Evolutionary conservation across 2,113 vertebrate species (phyloP).

Genomic region (Hyla sarda): DNA sequence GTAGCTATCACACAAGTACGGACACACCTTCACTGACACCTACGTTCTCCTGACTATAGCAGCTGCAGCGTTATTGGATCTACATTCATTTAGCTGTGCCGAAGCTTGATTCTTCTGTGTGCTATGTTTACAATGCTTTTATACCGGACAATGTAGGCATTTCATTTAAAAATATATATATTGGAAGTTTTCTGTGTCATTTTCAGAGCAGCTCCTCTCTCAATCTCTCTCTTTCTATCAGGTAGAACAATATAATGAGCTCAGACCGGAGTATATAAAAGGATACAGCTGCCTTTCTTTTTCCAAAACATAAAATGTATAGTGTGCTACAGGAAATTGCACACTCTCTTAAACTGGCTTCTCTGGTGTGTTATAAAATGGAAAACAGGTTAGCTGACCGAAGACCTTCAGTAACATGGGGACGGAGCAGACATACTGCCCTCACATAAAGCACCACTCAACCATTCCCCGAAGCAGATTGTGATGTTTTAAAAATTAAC

Average conservation of each 20-base stretch:
- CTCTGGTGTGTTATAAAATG: conserved; percentile 44
- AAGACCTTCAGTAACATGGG: conserved; percentile 4
- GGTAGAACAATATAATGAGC: conserved; percentile 23
- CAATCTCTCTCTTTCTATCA: not conserved
- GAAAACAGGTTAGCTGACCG: conserved; percentile 30
- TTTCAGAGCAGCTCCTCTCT: not conserved
- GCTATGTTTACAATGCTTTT: too few species aligned
- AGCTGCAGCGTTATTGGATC: too few species aligned
- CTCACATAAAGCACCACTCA: not conserved
- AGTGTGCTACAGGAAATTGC: conserved; percentile 46
- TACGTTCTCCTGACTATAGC: too few species aligned
- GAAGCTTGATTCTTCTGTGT: too few species aligned
- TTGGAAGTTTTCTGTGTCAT: not conserved
- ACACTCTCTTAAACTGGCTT: conserved; percentile 38
- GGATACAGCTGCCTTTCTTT: conserved; percentile 30
- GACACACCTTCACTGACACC: too few species aligned
- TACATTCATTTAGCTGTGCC: too few species aligned
- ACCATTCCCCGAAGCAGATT: conserved; percentile 1
- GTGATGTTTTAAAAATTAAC: not conserved
- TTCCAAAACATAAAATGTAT: conserved; percentile 32
- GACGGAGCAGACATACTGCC: not conserved
- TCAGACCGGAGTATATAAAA: conserved; percentile 28
- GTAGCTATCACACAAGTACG: too few species aligned
- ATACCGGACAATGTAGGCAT: not conserved
- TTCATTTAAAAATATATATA: not conserved